Evolutionary conservation across 92 coral and sea anemone species (phyloP).

Genomic region (Nematostella vectensis): DNA sequence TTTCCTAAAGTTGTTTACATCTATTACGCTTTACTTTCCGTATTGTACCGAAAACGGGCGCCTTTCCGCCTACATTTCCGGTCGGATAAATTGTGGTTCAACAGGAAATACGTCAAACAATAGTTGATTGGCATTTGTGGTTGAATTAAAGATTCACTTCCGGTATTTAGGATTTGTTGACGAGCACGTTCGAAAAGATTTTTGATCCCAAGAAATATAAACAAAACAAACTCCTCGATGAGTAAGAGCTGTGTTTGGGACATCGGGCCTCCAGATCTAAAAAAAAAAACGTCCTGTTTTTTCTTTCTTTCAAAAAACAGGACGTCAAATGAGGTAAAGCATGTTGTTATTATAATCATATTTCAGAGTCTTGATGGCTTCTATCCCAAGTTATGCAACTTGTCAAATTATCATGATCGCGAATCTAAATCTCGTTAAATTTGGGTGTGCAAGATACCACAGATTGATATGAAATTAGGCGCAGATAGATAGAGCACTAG

Average conservation of each 20-base stretch:
- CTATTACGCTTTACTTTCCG: conserved; percentile 9
- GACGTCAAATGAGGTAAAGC: too few species aligned
- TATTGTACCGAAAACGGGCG: conserved; percentile 17
- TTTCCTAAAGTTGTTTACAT: conserved; percentile 23
- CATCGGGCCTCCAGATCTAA: too few species aligned
- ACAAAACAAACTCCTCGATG: not conserved
- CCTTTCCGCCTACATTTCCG: conserved; percentile 26
- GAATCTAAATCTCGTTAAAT: not conserved
- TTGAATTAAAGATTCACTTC: conserved; percentile 18
- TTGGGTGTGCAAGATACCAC: not conserved
- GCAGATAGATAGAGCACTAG: not conserved
- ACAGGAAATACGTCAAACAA: conserved; percentile 53
- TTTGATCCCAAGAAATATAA: not conserved
- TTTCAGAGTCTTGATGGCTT: too few species aligned
- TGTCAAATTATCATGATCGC: not conserved
- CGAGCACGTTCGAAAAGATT: conserved; percentile 19
- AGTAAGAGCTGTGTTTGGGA: too few species aligned
- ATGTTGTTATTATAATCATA: too few species aligned
- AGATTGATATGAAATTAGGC: conserved; percentile 1
- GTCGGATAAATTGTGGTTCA: conserved; percentile 3
- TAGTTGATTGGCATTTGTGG: conserved; percentile 24
- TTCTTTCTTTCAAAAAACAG: not conserved
- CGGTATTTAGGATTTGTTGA: conserved; percentile 15
- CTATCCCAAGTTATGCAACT: too few species aligned
- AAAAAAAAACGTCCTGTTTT: too few species aligned